Evolutionary conservation across 2,888 invertebrate genomes (phyloP).

Genomic region (Pollenia griseotomentosa): DNA sequence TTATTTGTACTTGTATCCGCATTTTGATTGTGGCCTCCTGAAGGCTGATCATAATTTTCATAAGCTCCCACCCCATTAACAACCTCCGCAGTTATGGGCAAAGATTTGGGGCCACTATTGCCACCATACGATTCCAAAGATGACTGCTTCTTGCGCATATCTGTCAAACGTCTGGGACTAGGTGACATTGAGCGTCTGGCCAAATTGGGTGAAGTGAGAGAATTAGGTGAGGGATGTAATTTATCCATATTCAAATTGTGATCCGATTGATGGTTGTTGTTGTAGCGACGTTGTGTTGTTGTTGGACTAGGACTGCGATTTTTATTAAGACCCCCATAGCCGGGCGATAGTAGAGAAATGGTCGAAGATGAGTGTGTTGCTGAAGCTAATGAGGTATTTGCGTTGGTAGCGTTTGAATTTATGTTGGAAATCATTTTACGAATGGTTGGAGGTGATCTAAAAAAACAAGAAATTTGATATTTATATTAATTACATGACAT

Average conservation of each 20-base stretch:
- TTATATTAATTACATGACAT: not conserved
- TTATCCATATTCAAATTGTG: constrained; percentile 55
- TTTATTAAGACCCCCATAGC: constrained; percentile 77
- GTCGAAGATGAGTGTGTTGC: constrained; percentile 57
- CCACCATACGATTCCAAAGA: constrained; percentile 79
- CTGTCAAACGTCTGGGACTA: constrained; percentile 82
- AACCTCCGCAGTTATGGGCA: constrained; percentile 75
- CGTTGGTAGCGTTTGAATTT: constrained; percentile 74
- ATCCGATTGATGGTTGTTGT: constrained; percentile 65
- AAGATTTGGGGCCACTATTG: constrained; percentile 79
- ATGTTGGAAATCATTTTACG: constrained; percentile 80
- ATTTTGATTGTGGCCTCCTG: constrained; percentile 44
- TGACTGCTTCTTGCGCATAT: constrained; percentile 82
- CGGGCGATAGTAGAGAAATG: constrained; percentile 77
- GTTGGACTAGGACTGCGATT: constrained; percentile 85
- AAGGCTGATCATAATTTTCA: constrained; percentile 73
- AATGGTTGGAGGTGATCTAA: constrained; percentile 83
- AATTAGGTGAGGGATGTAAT: constrained; percentile 39
- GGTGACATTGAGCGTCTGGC: constrained; percentile 83
- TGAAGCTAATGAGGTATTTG: constrained; percentile 67
- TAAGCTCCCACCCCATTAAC: constrained; percentile 61
- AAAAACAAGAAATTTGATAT: constrained; percentile 41
- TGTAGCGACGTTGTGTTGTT: constrained; percentile 85
- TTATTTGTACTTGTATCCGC: constrained; percentile 72
- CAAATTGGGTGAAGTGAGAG: constrained; percentile 79